Base-by-base conservation (phyloP, 1,140 invertebrate genomes). In the Drosophila prosaltans region DNA sequence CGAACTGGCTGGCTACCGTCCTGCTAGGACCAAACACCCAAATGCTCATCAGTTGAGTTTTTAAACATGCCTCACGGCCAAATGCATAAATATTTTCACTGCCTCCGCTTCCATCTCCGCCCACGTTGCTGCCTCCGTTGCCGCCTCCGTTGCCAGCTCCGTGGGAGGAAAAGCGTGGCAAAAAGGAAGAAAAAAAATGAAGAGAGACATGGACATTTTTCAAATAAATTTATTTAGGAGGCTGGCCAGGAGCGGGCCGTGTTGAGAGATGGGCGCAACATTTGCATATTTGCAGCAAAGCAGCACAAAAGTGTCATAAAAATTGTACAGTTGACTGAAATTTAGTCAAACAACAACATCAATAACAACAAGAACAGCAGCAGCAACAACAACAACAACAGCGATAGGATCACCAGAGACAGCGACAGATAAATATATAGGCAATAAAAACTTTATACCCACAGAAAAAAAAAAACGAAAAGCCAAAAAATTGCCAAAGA, bases 41-140 rank as follows among this genome's bases (percentile, higher is more conserved):
- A 16, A 3, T 24, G 26, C 71, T 78, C 81, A 81, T 78, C 78
- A 81, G 82, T 57, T 66, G 69, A 76, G 66, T 82, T 81, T 69
- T 78, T 68, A 72, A 81, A 78, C 71, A 82, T 76, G 82, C 83
- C 83, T 71, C 72, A 69, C 66, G 80, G 82, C 83, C 75, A 88
- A 83, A 77, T 88, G 80, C 82, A 86, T 86, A 86, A 88, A 88
- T 86, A 88, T 88, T 82, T 77, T 65, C 75, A 64, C 36, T 43
- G 82, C 54, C 9, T 10, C 36, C 36, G 32, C 55, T 62, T 66
- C 69, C 69, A 10, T 43, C 41, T 26, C 65, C 51, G 32, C 8
- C 43, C 24, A 36, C 55, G n/a, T 5, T 30, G 51, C 54, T 59
- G 69, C 67, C 32, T 36, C 6, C 32, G 6, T 36, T 36, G 32